Percentiles rank a stretch among this genome's conserved stretches.
phyloP scores from a whole-genome alignment of 2,113 vertebrate species.

The Hyaena hyaena region DNA sequence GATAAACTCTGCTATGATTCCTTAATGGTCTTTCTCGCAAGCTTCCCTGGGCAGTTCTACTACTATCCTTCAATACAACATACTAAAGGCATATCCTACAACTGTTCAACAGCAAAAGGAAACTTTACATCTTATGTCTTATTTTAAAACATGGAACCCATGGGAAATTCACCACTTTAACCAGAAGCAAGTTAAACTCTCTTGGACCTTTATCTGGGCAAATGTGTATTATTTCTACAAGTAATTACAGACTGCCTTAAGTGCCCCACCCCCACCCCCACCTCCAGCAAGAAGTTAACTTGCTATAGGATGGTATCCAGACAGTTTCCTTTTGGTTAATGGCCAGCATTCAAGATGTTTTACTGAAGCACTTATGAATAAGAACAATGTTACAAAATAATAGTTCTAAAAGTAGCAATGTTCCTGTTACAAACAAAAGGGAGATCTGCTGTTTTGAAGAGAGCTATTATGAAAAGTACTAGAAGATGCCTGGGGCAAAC shows the following conservation, averaged over 20 bases:
- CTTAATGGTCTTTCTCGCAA: background rate
- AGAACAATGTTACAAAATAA: constrained; percentile 23
- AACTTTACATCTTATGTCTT: background rate
- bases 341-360: background rate
- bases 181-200: background rate
- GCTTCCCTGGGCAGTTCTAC: background rate
- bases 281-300: background rate
- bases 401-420: background rate
- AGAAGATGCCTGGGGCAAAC: background rate
- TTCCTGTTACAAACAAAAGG: background rate
- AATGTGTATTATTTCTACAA: background rate
- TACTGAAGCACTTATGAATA: background rate
- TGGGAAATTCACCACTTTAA: background rate
- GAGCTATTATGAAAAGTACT: background rate
- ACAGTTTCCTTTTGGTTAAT: background rate
- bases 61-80: background rate
- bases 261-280: too few species aligned
- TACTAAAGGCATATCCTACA: background rate
- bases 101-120: background rate
- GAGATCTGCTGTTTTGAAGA: background rate
- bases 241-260: background rate
- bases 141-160: background rate
- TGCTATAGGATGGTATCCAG: background rate
- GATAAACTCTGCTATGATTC: background rate
- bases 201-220: background rate